Percentiles rank a stretch among this genome's conserved stretches.
phyloP scores from a whole-genome alignment of 2,888 invertebrate species.

The Crematogaster levior region DNA sequence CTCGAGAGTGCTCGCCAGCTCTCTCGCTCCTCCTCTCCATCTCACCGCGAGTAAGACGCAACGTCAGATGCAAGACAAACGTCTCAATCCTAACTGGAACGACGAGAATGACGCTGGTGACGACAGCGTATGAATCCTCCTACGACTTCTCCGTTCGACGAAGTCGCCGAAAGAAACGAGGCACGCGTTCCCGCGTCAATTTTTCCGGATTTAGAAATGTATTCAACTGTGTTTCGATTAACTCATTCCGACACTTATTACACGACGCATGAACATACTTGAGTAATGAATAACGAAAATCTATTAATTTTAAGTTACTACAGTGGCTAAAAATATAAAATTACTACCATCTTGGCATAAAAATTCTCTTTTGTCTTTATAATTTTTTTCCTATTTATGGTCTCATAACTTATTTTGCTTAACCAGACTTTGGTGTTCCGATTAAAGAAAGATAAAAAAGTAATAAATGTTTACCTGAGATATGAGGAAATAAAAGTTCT shows the following conservation, averaged over 20 bases:
- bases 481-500: background rate
- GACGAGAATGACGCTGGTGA: conserved; percentile 49
- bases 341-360: too few species aligned
- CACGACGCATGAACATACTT: background rate
- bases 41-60: conserved; percentile 70
- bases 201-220: background rate
- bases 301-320: background rate
- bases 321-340: too few species aligned
- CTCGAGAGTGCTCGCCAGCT: conserved; percentile 64
- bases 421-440: background rate
- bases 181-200: background rate
- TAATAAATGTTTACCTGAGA: background rate
- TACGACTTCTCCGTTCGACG: conserved; percentile 1
- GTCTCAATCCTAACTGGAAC: conserved; percentile 69
- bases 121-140: conserved; percentile 45
- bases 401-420: background rate
- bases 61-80: conserved; percentile 77
- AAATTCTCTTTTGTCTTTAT: background rate
- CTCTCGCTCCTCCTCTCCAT: conserved; percentile 55
- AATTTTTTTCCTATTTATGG: background rate
- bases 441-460: background rate
- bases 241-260: background rate
- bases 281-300: background rate
- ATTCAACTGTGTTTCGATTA: background rate
- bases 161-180: background rate